These are phyloP conservation scores for Otis tarda DNA, from an alignment of 2,113 vertebrate genomes.

Conservation along the genomic window DNA sequence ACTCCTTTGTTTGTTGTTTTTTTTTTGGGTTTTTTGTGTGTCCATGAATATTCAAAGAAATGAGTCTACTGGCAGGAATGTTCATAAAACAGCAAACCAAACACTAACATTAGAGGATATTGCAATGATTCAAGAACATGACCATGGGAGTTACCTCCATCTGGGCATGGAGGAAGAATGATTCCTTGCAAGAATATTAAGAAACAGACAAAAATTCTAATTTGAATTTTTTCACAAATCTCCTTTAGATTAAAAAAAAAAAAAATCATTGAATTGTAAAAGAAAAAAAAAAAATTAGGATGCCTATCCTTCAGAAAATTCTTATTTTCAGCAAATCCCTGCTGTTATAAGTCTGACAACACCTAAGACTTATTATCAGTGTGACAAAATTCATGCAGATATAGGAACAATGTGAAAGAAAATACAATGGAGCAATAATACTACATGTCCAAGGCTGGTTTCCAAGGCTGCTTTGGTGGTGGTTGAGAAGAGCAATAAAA, in stretches of 20 bases:
- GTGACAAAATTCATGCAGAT: neutral
- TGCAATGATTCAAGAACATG: neutral
- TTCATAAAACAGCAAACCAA: neutral
- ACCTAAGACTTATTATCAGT: neutral
- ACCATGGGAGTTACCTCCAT: neutral
- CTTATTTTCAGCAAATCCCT: neutral
- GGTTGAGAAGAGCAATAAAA: neutral
- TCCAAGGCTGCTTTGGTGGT: neutral
- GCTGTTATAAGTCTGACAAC: neutral
- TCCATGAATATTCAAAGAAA: constrained; percentile 9
- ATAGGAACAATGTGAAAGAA: neutral
- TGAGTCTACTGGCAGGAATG: neutral
- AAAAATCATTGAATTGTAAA: neutral
- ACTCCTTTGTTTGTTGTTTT: neutral
- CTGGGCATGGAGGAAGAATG: neutral
- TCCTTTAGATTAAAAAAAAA: neutral
- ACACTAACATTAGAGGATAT: neutral
- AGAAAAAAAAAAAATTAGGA: too few relatives aligned
- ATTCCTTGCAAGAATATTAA: neutral
- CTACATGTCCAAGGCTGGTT: neutral
- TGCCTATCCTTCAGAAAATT: neutral
- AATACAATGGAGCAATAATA: neutral
- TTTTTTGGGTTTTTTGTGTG: neutral
- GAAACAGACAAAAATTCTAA: neutral
- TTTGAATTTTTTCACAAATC: neutral